phyloP scores from a whole-genome alignment of 2,113 vertebrate species.

The Oncorhynchus masou region DNA sequence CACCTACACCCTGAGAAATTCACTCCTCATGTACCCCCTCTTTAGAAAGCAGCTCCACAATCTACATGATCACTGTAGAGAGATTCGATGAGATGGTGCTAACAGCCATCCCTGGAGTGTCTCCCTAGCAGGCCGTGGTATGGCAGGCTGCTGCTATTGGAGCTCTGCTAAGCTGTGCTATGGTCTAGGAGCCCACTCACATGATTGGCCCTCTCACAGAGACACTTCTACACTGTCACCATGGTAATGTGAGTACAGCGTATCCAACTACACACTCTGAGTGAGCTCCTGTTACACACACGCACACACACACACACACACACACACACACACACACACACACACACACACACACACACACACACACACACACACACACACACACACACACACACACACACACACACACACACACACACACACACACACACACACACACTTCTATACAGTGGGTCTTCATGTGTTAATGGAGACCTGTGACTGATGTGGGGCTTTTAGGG shows the following conservation, averaged over 20 bases:
- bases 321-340: too few relatives aligned
- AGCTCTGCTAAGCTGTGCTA: constrained; percentile 19
- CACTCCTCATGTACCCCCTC: constrained; percentile 47
- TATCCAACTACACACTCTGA: background rate
- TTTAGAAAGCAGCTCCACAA: constrained; percentile 47
- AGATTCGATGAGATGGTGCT: constrained; percentile 52
- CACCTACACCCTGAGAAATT: background rate
- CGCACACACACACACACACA: too few relatives aligned
- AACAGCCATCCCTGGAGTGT: constrained; percentile 46
- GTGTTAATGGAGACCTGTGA: background rate
- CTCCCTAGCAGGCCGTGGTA: background rate
- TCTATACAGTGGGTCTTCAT: background rate
- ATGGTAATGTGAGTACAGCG: constrained; percentile 51
- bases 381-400: background rate
- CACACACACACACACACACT: background rate
- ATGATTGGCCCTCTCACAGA: constrained; percentile 41
- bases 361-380: background rate
- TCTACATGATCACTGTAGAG: constrained; percentile 54
- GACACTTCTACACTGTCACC: constrained; percentile 36
- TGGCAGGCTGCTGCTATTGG: constrained; percentile 30
- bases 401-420: constrained; percentile 6
- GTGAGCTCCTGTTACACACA: too few relatives aligned
- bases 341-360: constrained; percentile 10
- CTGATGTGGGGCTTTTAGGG: background rate
- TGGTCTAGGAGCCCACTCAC: constrained; percentile 37